phyloP scores from a whole-genome alignment of 2,797 vertebrate species.

The Phaenicophaeus curvirostris region DNA sequence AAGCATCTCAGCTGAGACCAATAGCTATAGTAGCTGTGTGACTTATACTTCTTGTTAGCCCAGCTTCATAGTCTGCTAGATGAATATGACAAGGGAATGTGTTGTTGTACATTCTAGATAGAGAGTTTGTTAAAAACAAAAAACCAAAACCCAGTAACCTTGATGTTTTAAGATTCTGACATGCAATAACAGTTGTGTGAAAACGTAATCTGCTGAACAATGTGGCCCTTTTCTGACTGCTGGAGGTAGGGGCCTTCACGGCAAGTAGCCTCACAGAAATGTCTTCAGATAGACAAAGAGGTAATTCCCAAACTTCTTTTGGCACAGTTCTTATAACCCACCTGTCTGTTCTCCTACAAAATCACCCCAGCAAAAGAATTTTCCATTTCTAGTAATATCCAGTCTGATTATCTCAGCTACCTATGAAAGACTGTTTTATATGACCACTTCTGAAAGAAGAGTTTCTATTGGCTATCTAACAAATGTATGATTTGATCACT shows the following conservation, averaged over 20 bases:
- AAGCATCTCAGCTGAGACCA: background rate
- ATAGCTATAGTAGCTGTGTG: background rate
- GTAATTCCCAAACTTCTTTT: background rate
- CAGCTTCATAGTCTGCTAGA: background rate
- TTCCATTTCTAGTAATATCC: background rate
- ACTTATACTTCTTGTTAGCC: background rate
- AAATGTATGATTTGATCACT: background rate
- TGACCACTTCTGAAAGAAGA: background rate
- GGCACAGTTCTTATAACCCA: background rate
- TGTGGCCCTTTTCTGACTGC: background rate
- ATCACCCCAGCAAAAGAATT: background rate
- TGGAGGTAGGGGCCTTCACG: accelerated
- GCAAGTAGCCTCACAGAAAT: background rate
- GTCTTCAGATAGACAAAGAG: background rate
- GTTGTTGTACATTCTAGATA: background rate
- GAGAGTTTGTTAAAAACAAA: background rate
- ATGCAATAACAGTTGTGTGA: no score
- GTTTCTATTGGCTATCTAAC: background rate
- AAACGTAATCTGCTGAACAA: background rate
- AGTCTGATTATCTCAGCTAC: background rate
- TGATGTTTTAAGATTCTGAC: background rate
- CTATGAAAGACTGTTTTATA: background rate
- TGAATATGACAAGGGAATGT: background rate
- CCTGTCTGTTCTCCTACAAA: background rate
- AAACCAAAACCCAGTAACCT: background rate